Base-by-base conservation (phyloP, 2,113 vertebrate species). In the Eublepharis macularius region DNA sequence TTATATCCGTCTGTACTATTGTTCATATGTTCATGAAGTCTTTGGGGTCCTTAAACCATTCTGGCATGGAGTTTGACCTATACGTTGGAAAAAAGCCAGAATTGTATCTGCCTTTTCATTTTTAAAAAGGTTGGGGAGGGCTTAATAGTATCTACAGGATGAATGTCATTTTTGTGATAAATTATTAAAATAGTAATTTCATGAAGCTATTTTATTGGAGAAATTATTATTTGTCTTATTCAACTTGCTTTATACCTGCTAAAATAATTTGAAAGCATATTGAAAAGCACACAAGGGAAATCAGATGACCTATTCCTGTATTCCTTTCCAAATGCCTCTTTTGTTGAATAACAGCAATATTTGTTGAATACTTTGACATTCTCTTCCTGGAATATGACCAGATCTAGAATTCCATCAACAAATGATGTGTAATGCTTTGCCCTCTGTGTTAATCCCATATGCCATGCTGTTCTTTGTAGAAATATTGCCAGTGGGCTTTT, bases 1-100 rank as follows among this genome's bases (percentile, higher is more conserved):
- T 86, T 90, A 79, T 89, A 86, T 76, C 84, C 88, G 39, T 47
- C 1, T 2, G 77, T 80, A 72, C 80, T 83, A 88, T 82, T 90
- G 43, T 72, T 87, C 2, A 0, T 82, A 19, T 80, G 41, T 54
- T 93, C 86, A 83, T 0, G 6, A 89, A 86, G 84, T 87, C 80
- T 90, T 78, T 32, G 77, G 85, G 83, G 84, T 85, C 80, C 91
- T 92, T 82, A 87, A 82, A 86, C 89, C 89, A 87, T 45, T 43
- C 49, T 88, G 90, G 84, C 79, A 86, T 93, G 86, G 86, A 82
- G 43, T 88, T 73, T 79, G 81, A 87, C 73, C 84, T 54, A 51
- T 86, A 81, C 24, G 7, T 6, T 89, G 87, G 83, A 85, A 90
- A 88, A 68, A 57, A 91, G 81, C 9, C 84, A 86, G 54, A 29